These are phyloP conservation scores for Tromatobia lineatoria DNA, from an alignment of 2,888 invertebrate genomes.

Conservation along the genomic window DNA sequence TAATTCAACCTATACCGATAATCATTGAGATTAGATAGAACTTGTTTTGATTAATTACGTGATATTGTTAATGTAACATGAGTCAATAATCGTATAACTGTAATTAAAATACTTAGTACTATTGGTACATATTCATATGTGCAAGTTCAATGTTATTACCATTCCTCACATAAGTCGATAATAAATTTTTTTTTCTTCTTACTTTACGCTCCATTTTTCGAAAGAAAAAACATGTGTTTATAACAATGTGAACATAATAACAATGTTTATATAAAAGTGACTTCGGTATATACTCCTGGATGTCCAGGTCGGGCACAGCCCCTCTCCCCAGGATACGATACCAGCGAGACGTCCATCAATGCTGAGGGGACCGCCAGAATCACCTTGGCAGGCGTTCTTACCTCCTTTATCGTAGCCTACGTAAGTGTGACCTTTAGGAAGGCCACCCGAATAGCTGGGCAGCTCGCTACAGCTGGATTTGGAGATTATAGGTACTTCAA, in stretches of 20 bases:
- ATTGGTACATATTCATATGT: too few relatives aligned
- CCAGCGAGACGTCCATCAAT: constrained; percentile 73
- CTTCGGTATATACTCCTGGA: constrained; percentile 85
- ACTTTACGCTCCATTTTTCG: too few relatives aligned
- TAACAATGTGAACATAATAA: too few relatives aligned
- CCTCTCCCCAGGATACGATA: constrained; percentile 84
- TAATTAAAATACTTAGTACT: background rate
- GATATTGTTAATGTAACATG: background rate
- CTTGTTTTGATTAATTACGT: background rate
- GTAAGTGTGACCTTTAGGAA: constrained; percentile 86
- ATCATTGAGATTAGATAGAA: background rate
- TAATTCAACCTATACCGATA: background rate
- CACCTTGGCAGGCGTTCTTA: constrained; percentile 71
- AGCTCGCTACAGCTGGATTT: constrained; percentile 84
- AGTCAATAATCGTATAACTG: background rate
- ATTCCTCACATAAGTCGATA: too few relatives aligned
- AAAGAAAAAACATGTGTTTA: too few relatives aligned
- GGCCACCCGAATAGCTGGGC: constrained; percentile 56
- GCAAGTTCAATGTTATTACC: background rate
- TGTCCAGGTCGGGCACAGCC: constrained; percentile 86
- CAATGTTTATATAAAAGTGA: too few relatives aligned
- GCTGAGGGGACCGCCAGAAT: constrained; percentile 75
- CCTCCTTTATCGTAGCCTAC: constrained; percentile 88
- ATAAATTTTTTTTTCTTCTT: too few relatives aligned
- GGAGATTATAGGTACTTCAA: constrained; percentile 87